phyloP scores from a whole-genome alignment of 2,113 vertebrate genomes.

The Erythrocercus mccallii region DNA sequence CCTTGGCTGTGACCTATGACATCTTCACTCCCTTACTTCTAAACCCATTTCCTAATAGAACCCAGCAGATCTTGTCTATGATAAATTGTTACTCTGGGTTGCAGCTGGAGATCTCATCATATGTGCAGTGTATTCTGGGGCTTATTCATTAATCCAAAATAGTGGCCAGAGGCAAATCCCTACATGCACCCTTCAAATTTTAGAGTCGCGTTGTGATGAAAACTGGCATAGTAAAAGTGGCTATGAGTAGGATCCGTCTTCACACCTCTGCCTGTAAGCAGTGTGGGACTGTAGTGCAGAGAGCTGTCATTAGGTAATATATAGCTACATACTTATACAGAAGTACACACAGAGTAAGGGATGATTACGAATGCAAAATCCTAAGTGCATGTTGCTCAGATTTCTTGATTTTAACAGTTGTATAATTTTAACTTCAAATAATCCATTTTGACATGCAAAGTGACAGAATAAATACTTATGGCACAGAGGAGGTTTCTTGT shows the following conservation, averaged over 20 bases:
- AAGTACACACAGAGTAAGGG: background rate
- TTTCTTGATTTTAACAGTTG: background rate
- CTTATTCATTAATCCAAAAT: slow-evolving; percentile 32
- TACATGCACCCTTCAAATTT: background rate
- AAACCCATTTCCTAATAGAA: slow-evolving; percentile 40
- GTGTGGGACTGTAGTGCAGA: background rate
- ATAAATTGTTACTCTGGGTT: slow-evolving; percentile 18
- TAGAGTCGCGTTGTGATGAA: background rate
- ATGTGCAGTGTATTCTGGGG: background rate
- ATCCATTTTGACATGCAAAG: background rate
- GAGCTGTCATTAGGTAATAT: background rate
- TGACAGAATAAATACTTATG: background rate
- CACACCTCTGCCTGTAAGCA: background rate
- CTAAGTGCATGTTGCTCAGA: background rate
- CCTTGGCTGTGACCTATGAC: slow-evolving; percentile 28
- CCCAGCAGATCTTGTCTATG: slow-evolving; percentile 21
- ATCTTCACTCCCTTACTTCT: slow-evolving; percentile 19
- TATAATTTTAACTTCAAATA: background rate
- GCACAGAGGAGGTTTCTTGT: background rate
- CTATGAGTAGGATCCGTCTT: background rate
- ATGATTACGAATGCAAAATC: background rate
- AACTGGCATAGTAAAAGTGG: background rate
- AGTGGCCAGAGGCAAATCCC: background rate
- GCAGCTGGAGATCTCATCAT: slow-evolving; percentile 51
- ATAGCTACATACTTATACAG: background rate